Conservation (phyloP, 1,140 invertebrate genomes). For the Diorhabda carinulata region DNA sequence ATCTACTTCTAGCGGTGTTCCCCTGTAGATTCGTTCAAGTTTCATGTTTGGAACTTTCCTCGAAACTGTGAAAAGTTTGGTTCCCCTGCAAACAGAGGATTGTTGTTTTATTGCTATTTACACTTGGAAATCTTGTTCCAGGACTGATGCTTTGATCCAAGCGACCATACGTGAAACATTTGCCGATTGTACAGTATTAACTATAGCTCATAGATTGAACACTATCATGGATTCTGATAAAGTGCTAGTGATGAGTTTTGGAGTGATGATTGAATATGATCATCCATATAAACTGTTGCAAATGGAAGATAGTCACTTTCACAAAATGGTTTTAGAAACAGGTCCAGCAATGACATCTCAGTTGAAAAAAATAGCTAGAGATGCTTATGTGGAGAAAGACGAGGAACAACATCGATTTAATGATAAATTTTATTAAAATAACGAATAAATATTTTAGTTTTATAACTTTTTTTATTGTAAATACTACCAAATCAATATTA, state of each 20-base stretch:
- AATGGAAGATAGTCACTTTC: constrained; percentile 56
- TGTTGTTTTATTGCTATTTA: too few relatives aligned
- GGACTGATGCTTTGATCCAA: constrained; percentile 58
- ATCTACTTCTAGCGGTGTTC: too few relatives aligned
- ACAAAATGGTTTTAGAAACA: constrained; percentile 67
- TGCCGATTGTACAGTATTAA: constrained; percentile 63
- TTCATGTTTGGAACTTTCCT: too few relatives aligned
- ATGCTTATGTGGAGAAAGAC: constrained; percentile 26
- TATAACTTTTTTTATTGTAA: too few relatives aligned
- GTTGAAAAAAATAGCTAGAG: constrained; percentile 30
- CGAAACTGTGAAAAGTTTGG: too few relatives aligned
- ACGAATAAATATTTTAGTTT: too few relatives aligned
- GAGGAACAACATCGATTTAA: too few relatives aligned
- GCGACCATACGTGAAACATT: constrained; percentile 57
- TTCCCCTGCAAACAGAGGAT: too few relatives aligned
- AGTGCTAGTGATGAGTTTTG: constrained; percentile 45
- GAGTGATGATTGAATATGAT: constrained; percentile 43
- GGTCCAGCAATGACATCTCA: constrained; percentile 28
- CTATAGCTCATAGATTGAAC: constrained; percentile 68
- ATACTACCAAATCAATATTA: too few relatives aligned
- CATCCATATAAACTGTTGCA: constrained; percentile 41
- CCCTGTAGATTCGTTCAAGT: too few relatives aligned
- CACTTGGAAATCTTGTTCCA: constrained; percentile 33
- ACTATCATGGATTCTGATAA: constrained; percentile 38
- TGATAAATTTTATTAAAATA: too few relatives aligned